Evolutionary conservation across 1,140 invertebrate species (phyloP), one percentile per base, ranked within the genome.

Genomic region (Drosophila lacteicornis): DNA sequence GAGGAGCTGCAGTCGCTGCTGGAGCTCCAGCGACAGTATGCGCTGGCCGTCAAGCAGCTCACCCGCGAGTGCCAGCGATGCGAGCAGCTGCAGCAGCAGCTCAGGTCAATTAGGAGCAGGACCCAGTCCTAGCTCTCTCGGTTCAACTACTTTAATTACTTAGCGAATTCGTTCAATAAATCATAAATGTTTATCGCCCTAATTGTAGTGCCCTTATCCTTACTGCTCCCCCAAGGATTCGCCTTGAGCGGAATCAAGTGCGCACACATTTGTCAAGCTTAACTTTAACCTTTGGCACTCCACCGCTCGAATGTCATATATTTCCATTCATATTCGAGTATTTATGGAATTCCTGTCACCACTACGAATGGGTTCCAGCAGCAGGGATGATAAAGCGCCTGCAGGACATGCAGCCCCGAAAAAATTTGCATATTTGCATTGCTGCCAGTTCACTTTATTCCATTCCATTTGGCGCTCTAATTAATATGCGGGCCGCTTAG

Each of bases 11-110:
- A 96, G 12, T 94, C 94, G 30, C 92, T 98, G 8, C 93, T 98
- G 67, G 97, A 98, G 65, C 94, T 97, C 60, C 97, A 98, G 90
- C 93, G 97, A 51, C 95, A 96, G 74, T 98, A 98, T 92, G 96
- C 97, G 25, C 95, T 95, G 17, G 96, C 96, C n/a, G 95, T 98
- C 19, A 96, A 96, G 91, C 96, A 98, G 79, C 94, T 98, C 2
- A 96, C 95, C 8, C 94, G 95, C 43, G 96, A 96, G 88, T 96
- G 96, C 90, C 94, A 95, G 74, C 96, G 94, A 75, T 95, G 95
- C 91, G 95, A 96, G 90, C 92, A 93, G 50, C 87, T 95, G 27
- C 92, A 91, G 53, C 84, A 82, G 65, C 87, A 92, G 70, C 82
- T 92, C 50, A 92, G 82, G 75, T 92, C 91, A 80, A 92, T 92